Conservation (phyloP, 64 coral and sea anemone species). For the Stichodactyla mertensii region DNA sequence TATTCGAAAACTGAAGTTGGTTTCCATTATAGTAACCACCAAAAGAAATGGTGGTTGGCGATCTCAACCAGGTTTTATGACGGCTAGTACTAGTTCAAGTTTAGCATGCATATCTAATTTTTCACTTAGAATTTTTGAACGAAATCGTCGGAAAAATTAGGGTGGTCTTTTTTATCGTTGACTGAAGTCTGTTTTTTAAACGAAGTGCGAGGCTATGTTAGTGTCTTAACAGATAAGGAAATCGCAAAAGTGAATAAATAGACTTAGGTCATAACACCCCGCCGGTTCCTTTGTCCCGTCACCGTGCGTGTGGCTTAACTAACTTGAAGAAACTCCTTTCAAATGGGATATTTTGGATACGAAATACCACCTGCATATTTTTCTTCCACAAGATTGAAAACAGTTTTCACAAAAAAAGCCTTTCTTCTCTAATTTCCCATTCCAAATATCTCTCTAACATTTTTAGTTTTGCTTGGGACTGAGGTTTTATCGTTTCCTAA, state of each 20-base stretch:
- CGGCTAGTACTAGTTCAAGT: too few species aligned
- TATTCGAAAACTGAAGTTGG: neutral
- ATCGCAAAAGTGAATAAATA: constrained; percentile 9
- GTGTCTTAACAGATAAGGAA: neutral
- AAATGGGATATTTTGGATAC: neutral
- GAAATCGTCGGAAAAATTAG: neutral
- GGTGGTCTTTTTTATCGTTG: neutral
- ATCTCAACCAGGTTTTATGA: neutral
- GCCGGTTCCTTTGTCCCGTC: neutral
- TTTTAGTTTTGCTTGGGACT: too few species aligned
- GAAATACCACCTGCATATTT: neutral
- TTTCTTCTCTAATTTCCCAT: neutral
- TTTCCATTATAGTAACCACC: neutral
- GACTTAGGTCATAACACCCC: neutral
- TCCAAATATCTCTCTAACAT: neutral
- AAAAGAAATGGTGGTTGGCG: neutral
- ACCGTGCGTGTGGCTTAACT: neutral
- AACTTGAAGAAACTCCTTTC: neutral
- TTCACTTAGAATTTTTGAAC: neutral
- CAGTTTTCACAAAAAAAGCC: neutral
- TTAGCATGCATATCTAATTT: neutral
- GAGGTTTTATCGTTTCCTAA: too few species aligned
- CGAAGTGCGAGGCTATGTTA: neutral
- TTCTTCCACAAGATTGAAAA: neutral
- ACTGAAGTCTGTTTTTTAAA: neutral